Base-by-base conservation (phyloP, 2,797 vertebrate genomes). In the Orientallactaga sibirica region DNA sequence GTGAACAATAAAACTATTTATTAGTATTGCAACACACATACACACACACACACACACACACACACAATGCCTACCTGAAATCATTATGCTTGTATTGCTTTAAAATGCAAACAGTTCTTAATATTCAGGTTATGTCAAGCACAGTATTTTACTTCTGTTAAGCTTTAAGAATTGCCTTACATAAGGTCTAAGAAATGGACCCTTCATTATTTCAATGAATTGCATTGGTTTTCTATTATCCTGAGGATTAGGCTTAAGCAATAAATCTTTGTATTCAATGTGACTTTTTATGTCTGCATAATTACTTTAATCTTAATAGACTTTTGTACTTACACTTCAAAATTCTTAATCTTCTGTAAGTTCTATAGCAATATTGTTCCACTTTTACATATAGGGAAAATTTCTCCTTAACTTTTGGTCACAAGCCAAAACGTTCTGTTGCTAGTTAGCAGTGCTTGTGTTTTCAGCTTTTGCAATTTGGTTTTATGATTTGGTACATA, bases 251-350 rank as follows among this genome's bases (percentile, higher is more conserved):
- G 33, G 66, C 16, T 95, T 91, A 95, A 86, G 81, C 48, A 87
- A 93, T 84, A 85, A 91, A 93, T 94, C 62, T 96, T 92, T 86
- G 29, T 75, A 88, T 94, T 90, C 62, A 89, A 52, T 29, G 37
- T 73, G 66, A 33, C 76, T 79, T 92, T 93, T 95, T 77, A 73
- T 87, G 41, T 94, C 22, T 48, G 29, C 74, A 86, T 68, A 83
- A 93, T 94, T 95, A 88, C 64, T 41, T 94, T 94, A 89, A 61
- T 95, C 37, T 95, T 43, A 88, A 71, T 94, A n/a, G 41, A 82
- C 67, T 90, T 93, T 94, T 70, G 66, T 88, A 73, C 7, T 80
- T 93, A 55, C 2, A 82, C 73, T 85, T 96, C 61, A 91, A 68
- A 90, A 89, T 94, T 85, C 22, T 91, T 87, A 93, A 61, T 92